A percentile compares a stretch with the other conserved stretches of the same genome.
These are phyloP conservation scores for Aurelia sp. DNA, from an alignment of 30 jellyfish, hydroid and myxozoan species.

Conservation along the genomic window DNA sequence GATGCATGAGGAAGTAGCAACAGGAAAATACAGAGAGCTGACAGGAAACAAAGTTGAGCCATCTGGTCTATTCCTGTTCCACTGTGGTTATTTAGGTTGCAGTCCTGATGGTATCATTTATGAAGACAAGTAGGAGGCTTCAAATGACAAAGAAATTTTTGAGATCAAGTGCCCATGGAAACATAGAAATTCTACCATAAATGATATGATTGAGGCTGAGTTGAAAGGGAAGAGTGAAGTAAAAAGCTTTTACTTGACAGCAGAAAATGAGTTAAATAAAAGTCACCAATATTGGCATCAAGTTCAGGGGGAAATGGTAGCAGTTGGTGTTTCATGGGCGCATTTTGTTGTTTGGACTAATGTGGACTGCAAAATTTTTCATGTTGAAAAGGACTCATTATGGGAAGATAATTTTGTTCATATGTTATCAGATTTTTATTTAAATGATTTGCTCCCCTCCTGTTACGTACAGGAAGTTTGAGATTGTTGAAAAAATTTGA, in stretches of 20 bases:
- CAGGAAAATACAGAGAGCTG: neutral
- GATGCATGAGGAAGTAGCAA: constrained; percentile 41
- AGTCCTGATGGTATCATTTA: constrained; percentile 52
- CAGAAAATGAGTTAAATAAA: neutral
- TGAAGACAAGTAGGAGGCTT: neutral
- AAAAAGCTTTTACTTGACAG: constrained; percentile 5
- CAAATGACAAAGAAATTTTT: constrained; percentile 27
- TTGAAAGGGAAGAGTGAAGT: neutral
- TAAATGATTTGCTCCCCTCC: neutral
- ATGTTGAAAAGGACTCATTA: neutral
- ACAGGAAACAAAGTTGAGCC: constrained; percentile 50
- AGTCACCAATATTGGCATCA: constrained; percentile 27
- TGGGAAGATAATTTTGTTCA: neutral
- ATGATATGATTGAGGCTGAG: constrained; percentile 5
- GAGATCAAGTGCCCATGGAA: constrained; percentile 57
- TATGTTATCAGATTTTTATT: neutral
- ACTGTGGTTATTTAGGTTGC: constrained; percentile 51
- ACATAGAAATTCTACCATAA: constrained; percentile 7
- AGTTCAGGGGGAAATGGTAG: constrained; percentile 42
- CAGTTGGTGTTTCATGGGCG: constrained; percentile 1
- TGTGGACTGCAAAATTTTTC: neutral
- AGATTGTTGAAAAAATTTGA: no score
- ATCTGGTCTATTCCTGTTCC: constrained; percentile 47
- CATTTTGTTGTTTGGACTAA: constrained; percentile 22
- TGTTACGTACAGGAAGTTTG: neutral